Percentiles rank a stretch among this genome's conserved stretches.
phyloP scores from a whole-genome alignment of 2,113 vertebrate species.

The Platichthys flesus region DNA sequence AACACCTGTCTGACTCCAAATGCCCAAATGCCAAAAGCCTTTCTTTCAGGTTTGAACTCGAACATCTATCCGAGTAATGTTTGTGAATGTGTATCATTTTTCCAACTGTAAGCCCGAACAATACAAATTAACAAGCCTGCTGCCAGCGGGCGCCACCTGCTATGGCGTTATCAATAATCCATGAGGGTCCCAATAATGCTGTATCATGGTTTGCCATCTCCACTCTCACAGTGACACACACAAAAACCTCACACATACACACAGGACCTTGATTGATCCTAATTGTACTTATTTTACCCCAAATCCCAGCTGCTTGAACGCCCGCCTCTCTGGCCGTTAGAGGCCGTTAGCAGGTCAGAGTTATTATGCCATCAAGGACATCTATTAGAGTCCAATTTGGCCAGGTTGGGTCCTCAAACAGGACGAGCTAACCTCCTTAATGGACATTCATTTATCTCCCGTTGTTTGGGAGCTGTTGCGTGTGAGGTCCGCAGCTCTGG shows the following conservation, averaged over 20 bases:
- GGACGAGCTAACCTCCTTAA: constrained; percentile 66
- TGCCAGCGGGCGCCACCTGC: constrained; percentile 56
- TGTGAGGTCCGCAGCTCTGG: constrained; percentile 51
- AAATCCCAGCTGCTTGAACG: constrained; percentile 49
- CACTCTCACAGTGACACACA: neutral
- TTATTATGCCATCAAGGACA: constrained; percentile 80
- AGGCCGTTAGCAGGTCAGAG: constrained; percentile 68
- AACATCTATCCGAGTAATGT: neutral
- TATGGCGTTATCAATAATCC: constrained; percentile 65
- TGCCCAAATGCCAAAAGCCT: too few relatives aligned
- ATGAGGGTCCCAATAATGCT: constrained; percentile 57
- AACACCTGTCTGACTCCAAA: neutral
- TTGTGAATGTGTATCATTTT: constrained; percentile 5
- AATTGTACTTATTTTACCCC: constrained; percentile 60
- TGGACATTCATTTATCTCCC: constrained; percentile 75
- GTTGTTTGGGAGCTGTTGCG: constrained; percentile 65
- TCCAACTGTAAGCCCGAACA: constrained; percentile 22
- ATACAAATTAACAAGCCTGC: constrained; percentile 41
- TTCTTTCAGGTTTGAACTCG: too few relatives aligned
- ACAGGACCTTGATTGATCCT: constrained; percentile 58
- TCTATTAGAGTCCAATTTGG: constrained; percentile 79
- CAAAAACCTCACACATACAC: constrained; percentile 8
- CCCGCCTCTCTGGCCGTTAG: constrained; percentile 17
- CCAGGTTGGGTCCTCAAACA: constrained; percentile 70
- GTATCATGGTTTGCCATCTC: constrained; percentile 49